Evolutionary conservation across 2,113 vertebrate species (phyloP), one percentile per base, ranked within the genome.

Genomic region (Syngnathoides biaculeatus): DNA sequence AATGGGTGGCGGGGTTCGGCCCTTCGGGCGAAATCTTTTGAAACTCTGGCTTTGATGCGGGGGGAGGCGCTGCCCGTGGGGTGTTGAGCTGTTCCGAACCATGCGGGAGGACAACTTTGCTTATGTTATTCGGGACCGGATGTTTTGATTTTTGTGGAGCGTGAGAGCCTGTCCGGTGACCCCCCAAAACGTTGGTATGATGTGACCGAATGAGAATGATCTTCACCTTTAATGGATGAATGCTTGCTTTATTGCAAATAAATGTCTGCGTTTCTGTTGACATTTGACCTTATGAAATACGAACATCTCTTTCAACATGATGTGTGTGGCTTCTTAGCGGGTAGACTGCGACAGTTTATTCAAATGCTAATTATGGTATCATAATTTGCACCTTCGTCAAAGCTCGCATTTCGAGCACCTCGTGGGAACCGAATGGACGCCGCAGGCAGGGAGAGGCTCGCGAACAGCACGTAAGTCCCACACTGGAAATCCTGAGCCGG

Each of bases 1-100:
- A 87, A 86, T 80, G 71, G 71, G 78, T 67, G 68, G 77, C 73
- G 80, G 71, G 81, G 8, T 72, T 64, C 63, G 72, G n/a, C n/a
- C n/a, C n/a, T n/a, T n/a, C n/a, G n/a, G n/a, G n/a, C n/a, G n/a
- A n/a, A n/a, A n/a, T n/a, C n/a, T n/a, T n/a, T n/a, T n/a, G n/a
- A n/a, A n/a, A n/a, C 58, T 27, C 71, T 57, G 68, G 79, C 81
- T 87, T 87, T 85, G 71, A 79, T 77, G 67, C 77, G 55, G 42
- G 52, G 75, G 73, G 76, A 73, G 62, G 68, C 71, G 79, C 70
- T 74, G 68, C n/a, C n/a, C 27, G 45, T 69, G 74, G 69, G 79
- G n/a, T n/a, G n/a, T n/a, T n/a, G 77, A 79, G 71, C 73, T 73
- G 78, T 79, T 68, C 63, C 77, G 77, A 27, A 69, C 30, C 69